phyloP scores from a whole-genome alignment of 2,113 vertebrate species.

The Lichenostomus cassidix region DNA sequence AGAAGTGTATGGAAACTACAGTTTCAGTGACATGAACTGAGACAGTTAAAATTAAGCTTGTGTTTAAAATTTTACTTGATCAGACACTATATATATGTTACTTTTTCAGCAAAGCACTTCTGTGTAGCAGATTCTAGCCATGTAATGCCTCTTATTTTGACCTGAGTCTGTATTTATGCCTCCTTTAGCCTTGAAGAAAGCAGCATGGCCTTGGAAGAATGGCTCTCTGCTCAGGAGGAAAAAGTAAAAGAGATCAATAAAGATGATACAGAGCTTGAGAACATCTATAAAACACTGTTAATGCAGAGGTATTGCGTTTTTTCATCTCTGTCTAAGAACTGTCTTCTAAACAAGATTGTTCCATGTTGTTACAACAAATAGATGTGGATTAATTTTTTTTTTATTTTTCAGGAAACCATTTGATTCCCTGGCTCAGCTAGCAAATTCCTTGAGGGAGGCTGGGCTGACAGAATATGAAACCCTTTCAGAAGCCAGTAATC shows the following conservation, averaged over 20 bases:
- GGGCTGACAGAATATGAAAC: conserved; percentile 57
- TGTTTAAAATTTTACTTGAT: background rate
- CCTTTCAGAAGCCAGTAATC: conserved; percentile 33
- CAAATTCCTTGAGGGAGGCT: conserved; percentile 58
- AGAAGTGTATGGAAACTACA: background rate
- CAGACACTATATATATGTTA: background rate
- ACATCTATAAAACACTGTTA: conserved; percentile 41
- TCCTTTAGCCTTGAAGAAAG: conserved; percentile 70
- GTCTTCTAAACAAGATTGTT: background rate
- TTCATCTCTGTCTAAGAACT: background rate
- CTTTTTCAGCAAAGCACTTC: background rate
- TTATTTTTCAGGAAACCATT: conserved; percentile 68
- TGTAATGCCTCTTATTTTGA: background rate
- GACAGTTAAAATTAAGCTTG: background rate
- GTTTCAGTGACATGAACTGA: background rate
- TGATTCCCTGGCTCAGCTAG: conserved; percentile 63
- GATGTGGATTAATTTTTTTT: background rate
- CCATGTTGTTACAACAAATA: background rate
- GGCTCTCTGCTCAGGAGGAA: conserved; percentile 70
- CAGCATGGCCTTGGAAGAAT: conserved; percentile 48
- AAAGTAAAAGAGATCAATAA: conserved; percentile 52
- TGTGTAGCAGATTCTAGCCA: background rate
- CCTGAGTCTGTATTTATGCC: background rate
- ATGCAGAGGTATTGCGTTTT: conserved; percentile 62
- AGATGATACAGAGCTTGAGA: conserved; percentile 39